phyloP scores from a whole-genome alignment of 2,797 vertebrate genomes.

The Neomorphus geoffroyi region DNA sequence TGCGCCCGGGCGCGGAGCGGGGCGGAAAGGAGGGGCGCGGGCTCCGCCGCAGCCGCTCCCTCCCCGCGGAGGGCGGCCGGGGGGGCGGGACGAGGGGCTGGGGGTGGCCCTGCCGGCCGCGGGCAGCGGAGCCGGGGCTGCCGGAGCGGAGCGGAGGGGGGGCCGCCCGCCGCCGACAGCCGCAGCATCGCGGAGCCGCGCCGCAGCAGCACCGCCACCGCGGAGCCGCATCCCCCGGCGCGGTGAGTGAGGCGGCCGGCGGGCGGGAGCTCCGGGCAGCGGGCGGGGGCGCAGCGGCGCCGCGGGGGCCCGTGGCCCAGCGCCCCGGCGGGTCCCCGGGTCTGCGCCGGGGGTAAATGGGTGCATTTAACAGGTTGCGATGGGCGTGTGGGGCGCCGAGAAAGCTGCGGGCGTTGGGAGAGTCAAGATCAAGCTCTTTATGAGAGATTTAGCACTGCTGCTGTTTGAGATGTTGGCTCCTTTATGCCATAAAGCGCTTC shows the following conservation, averaged over 20 bases:
- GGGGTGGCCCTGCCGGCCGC: not conserved
- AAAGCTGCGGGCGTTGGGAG: not conserved
- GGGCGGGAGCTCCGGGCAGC: not conserved
- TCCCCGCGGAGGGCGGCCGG: not conserved
- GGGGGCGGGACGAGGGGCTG: not conserved
- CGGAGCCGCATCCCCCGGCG: not conserved
- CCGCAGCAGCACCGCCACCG: not conserved
- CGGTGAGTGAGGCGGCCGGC: not conserved
- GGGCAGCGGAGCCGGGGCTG: too few relatives aligned
- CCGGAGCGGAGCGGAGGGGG: not conserved
- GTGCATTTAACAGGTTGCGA: constrained; percentile 19
- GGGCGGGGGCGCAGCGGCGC: not conserved
- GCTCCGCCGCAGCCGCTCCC: not conserved
- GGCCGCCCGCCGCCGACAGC: not conserved
- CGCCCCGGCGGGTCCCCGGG: not conserved
- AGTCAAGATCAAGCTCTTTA: not conserved
- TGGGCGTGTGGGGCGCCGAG: not conserved
- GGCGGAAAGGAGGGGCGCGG: not conserved
- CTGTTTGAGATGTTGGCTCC: not conserved
- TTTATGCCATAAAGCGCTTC: not conserved
- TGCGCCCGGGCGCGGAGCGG: not conserved
- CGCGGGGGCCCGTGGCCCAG: not conserved
- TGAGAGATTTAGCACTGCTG: not conserved
- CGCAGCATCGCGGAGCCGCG: not conserved
- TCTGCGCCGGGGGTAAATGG: not conserved